Percentiles rank a stretch among this genome's conserved stretches.
Conservation (phyloP, 2,888 invertebrate species). For the Lacanobia wlatinum region DNA sequence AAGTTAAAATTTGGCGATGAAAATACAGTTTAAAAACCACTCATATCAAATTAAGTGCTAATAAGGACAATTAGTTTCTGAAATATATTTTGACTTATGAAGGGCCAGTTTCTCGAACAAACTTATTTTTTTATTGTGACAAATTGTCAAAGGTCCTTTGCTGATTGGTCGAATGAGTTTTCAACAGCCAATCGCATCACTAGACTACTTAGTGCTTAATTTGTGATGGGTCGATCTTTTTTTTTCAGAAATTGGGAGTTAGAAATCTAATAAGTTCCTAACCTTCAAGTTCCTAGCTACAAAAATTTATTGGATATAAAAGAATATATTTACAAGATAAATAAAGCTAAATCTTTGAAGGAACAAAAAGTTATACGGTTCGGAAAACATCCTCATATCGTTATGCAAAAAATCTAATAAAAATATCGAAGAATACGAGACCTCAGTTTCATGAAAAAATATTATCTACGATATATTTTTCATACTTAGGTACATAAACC, state of each 20-base stretch:
- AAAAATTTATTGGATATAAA: conserved; percentile 2
- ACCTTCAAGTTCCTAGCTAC: neutral
- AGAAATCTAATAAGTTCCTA: too few relatives aligned
- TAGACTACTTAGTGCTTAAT: too few relatives aligned
- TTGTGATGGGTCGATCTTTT: too few relatives aligned
- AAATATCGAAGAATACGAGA: conserved; percentile 48
- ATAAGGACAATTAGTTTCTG: neutral
- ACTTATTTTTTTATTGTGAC: too few relatives aligned
- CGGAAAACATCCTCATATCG: conserved; percentile 42
- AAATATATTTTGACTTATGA: neutral
- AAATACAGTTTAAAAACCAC: neutral
- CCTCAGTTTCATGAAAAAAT: conserved; percentile 51
- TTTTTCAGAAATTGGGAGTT: too few relatives aligned
- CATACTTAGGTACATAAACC: conserved; percentile 22
- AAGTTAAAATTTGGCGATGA: neutral
- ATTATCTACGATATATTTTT: conserved; percentile 43
- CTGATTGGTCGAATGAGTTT: too few relatives aligned
- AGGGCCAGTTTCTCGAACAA: too few relatives aligned
- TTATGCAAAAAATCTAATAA: conserved; percentile 60
- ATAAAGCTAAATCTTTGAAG: conserved; percentile 25
- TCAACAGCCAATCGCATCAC: too few relatives aligned
- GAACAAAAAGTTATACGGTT: conserved; percentile 35
- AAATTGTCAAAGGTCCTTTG: too few relatives aligned
- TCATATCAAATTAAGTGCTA: neutral
- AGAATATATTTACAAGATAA: conserved; percentile 5